phyloP scores from a whole-genome alignment of 2,797 vertebrate genomes.

The Carapus acus region DNA sequence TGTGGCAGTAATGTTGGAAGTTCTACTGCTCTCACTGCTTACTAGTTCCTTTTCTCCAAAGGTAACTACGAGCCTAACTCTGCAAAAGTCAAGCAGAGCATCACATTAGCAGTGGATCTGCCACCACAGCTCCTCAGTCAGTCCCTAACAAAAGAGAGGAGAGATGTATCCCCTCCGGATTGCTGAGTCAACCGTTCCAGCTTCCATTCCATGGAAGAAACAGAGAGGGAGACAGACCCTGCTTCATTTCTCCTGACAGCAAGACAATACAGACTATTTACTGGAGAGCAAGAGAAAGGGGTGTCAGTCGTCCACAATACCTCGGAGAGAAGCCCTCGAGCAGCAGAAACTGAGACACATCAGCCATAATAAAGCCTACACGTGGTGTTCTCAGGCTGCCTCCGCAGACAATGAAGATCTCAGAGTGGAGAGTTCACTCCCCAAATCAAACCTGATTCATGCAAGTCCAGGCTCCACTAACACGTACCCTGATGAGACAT shows the following conservation, averaged over 20 bases:
- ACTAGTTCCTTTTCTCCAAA: not conserved
- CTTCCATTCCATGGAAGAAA: conserved; percentile 42
- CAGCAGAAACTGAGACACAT: conserved; percentile 41
- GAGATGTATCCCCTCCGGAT: conserved; percentile 24
- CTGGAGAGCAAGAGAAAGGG: conserved; percentile 33
- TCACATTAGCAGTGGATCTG: conserved; percentile 6
- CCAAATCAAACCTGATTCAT: conserved; percentile 65
- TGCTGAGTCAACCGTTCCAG: conserved; percentile 35
- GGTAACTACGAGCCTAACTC: not conserved
- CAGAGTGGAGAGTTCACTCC: conserved; percentile 22
- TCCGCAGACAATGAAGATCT: conserved; percentile 39
- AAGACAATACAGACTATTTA: conserved; percentile 44
- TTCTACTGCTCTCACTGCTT: not conserved
- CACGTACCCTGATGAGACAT: conserved; percentile 8
- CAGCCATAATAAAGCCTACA: conserved; percentile 31
- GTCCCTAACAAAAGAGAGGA: conserved; percentile 15
- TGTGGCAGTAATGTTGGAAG: too few species aligned
- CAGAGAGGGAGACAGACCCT: conserved; percentile 31
- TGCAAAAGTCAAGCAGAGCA: not conserved
- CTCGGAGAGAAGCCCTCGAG: conserved; percentile 44
- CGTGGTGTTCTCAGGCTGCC: conserved; percentile 8
- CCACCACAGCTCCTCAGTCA: conserved; percentile 8
- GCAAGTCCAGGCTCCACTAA: conserved; percentile 46
- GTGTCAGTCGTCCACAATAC: conserved; percentile 42
- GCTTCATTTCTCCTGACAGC: conserved; percentile 41